These are phyloP conservation scores for Perca flavescens DNA, from an alignment of 2,113 vertebrate species.

Conservation along the genomic window DNA sequence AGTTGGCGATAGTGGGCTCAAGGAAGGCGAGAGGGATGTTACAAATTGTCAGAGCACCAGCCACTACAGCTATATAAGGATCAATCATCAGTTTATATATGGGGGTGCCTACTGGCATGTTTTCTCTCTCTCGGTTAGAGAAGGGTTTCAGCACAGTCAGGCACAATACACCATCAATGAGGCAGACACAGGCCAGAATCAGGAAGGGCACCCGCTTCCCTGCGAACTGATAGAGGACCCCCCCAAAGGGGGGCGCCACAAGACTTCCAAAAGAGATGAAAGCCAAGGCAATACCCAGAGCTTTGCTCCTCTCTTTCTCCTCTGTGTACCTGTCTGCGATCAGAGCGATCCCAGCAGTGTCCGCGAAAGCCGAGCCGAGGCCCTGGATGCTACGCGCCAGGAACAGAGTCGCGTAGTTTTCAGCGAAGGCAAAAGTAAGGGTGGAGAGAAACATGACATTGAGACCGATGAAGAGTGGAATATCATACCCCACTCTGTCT, in stretches of 20 bases:
- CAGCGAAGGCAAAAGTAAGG: conserved; percentile 92
- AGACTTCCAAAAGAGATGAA: conserved; percentile 98
- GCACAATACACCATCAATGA: conserved; percentile 90
- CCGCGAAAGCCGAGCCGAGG: conserved; percentile 96
- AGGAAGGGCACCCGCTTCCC: conserved; percentile 92
- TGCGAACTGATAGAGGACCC: conserved; percentile 91
- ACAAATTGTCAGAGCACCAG: conserved; percentile 93
- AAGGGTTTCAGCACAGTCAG: conserved; percentile 91
- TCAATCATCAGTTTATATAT: conserved; percentile 96
- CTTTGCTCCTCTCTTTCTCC: conserved; percentile 91
- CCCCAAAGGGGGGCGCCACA: conserved; percentile 95
- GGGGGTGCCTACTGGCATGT: conserved; percentile 94
- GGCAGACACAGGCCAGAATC: conserved; percentile 90
- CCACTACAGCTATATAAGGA: conserved; percentile 96
- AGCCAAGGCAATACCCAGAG: conserved; percentile 95
- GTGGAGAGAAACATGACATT: conserved; percentile 95
- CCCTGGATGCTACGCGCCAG: conserved; percentile 95
- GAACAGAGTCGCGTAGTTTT: conserved; percentile 93
- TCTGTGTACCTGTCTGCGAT: conserved; percentile 94
- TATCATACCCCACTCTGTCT: conserved; percentile 95
- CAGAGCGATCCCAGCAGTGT: conserved; percentile 96
- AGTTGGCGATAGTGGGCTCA: conserved; percentile 96
- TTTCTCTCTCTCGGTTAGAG: conserved; percentile 86
- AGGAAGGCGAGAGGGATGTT: conserved; percentile 98
- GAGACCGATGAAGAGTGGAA: conserved; percentile 94